Conservation (phyloP, 2,888 invertebrate species). For the Meliscaeva auricollis region DNA sequence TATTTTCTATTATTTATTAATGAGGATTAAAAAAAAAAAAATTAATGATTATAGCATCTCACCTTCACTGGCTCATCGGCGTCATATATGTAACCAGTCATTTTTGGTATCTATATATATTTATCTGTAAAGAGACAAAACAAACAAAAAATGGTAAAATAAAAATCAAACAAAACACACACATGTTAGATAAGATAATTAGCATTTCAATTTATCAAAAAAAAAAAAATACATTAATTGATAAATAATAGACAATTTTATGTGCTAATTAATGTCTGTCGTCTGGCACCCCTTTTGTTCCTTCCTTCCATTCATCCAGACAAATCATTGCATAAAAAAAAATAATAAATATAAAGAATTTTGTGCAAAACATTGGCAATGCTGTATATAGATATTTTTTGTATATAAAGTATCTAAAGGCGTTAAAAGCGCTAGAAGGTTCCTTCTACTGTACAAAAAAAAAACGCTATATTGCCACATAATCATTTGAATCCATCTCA, state of each 20-base stretch:
- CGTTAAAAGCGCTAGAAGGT: conserved; percentile 37
- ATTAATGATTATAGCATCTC: conserved; percentile 37
- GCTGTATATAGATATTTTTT: neutral
- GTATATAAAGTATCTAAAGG: neutral
- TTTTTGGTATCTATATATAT: conserved; percentile 70
- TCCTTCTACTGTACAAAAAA: neutral
- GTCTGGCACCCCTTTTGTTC: neutral
- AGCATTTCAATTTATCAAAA: conserved; percentile 21
- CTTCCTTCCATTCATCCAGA: neutral
- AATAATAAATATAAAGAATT: neutral
- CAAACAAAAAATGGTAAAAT: neutral
- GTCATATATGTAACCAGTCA: conserved; percentile 74
- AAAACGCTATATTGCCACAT: conserved; percentile 12
- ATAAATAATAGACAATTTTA: conserved; percentile 59
- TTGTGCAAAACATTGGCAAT: neutral
- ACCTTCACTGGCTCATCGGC: conserved; percentile 76
- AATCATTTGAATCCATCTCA: conserved; percentile 31
- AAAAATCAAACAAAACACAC: conserved; percentile 13
- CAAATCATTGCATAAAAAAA: conserved; percentile 25
- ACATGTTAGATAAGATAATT: conserved; percentile 48
- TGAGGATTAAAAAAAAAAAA: conserved; percentile 8
- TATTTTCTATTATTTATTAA: conserved; percentile 45
- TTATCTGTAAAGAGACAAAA: conserved; percentile 55
- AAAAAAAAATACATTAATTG: conserved; percentile 50
- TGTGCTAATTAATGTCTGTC: conserved; percentile 54